Evolutionary conservation across 2,888 invertebrate genomes (phyloP), one percentile per base, ranked within the genome.

Genomic region (Dendrolimus pini): DNA sequence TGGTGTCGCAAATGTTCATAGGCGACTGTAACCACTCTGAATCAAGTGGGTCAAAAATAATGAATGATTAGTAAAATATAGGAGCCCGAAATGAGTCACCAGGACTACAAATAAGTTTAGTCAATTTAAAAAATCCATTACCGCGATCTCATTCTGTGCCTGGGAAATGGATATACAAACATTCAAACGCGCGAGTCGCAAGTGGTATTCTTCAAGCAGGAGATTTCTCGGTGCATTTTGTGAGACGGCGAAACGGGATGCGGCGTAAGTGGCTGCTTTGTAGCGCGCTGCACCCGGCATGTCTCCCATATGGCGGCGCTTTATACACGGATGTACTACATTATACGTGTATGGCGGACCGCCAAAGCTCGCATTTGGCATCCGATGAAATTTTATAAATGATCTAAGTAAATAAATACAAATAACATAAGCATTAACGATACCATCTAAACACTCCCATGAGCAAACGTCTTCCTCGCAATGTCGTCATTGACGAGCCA

Each of bases 91-190:
- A 30, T 30, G 30, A 30, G 30, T 30, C 30, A 30, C 30, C 30
- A 30, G 6, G 6, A 30, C 18, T 30, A 30, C 30, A 30, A 41
- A 54, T 54, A 41, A n/a, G 54, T 54, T 7, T 18, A 30, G 41
- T 14, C 13, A 67, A 64, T 62, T 68, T 63, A 70, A 72, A 74
- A 80, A 81, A 79, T 78, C 78, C 80, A 81, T 80, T 81, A 81
- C 73, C 66, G 65, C 63, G 64, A 65, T 66, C 69, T 67, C 69
- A 70, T 78, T 75, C 74, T 72, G 71, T 68, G 71, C 70, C 10
- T 66, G 69, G 79, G 75, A 82, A 84, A 83, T 83, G 83, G 80
- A 77, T 81, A 77, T 74, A 82, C 83, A 85, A 83, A 84, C 80
- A 83, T 72, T 71, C 67, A 67, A 68, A 69, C 68, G 70, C 68